Conservation (phyloP, 2,888 invertebrate genomes). For the Melanotus villosus region DNA sequence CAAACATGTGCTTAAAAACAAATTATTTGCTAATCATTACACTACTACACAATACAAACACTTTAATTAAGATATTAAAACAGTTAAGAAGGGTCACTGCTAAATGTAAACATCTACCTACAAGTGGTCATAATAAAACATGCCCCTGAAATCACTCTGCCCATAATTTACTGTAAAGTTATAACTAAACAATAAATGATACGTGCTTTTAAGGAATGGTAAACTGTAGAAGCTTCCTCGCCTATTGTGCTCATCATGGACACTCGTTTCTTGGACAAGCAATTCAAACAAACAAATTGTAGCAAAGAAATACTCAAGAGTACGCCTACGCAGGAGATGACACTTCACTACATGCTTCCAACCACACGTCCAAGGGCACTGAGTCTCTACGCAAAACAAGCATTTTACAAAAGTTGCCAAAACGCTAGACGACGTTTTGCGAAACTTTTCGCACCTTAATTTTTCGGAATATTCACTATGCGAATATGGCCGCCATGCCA, state of each 20-base stretch:
- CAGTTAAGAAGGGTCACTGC: background rate
- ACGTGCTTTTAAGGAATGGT: constrained; percentile 64
- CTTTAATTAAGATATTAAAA: background rate
- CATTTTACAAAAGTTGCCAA: constrained; percentile 49
- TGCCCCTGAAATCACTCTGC: constrained; percentile 60
- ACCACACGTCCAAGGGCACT: constrained; percentile 30
- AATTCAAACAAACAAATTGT: constrained; percentile 63
- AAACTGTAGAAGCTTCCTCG: constrained; percentile 57
- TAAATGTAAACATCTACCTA: constrained; percentile 40
- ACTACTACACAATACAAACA: background rate
- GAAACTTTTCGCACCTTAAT: constrained; percentile 52
- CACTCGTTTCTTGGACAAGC: constrained; percentile 58
- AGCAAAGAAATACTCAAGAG: constrained; percentile 55
- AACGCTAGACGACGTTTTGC: constrained; percentile 32
- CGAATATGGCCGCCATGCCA: constrained; percentile 67
- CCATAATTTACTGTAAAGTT: constrained; percentile 49
- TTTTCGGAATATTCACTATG: constrained; percentile 61
- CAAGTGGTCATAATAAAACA: constrained; percentile 33
- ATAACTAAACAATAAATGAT: constrained; percentile 61
- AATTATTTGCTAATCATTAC: too few species aligned
- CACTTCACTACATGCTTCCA: constrained; percentile 53
- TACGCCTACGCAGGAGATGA: constrained; percentile 54
- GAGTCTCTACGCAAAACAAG: constrained; percentile 56
- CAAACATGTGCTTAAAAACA: too few species aligned
- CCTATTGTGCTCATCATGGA: constrained; percentile 59